phyloP scores from a whole-genome alignment of 2,888 invertebrate genomes.

The Agrochola lota region DNA sequence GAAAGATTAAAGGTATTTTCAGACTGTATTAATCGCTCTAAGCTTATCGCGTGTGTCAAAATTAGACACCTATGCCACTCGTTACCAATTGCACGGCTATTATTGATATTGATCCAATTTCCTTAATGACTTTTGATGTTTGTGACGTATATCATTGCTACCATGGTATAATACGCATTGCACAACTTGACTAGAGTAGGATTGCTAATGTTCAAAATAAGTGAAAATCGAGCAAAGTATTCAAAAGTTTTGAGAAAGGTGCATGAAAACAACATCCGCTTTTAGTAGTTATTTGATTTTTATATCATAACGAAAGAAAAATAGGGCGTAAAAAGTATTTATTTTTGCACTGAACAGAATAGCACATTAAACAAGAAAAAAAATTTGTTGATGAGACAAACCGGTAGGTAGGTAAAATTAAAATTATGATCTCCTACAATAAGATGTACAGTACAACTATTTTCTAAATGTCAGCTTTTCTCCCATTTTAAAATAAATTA shows the following conservation, averaged over 20 bases:
- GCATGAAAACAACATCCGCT: too few relatives aligned
- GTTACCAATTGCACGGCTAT: conserved; percentile 39
- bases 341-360: not conserved
- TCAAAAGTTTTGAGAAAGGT: too few relatives aligned
- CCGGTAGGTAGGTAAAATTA: not conserved
- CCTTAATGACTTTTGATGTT: conserved; percentile 60
- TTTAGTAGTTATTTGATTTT: too few relatives aligned
- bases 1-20: not conserved
- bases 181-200: conserved; percentile 17
- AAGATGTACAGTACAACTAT: too few relatives aligned
- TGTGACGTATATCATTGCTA: conserved; percentile 37
- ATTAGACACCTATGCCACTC: conserved; percentile 37
- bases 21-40: not conserved
- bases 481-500: too few relatives aligned
- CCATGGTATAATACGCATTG: conserved; percentile 40
- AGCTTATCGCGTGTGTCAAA: conserved; percentile 24
- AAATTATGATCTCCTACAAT: too few relatives aligned
- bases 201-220: not conserved
- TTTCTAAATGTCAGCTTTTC: too few relatives aligned
- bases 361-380: not conserved
- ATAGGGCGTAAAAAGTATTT: too few relatives aligned
- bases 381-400: not conserved
- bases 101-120: conserved; percentile 63
- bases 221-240: too few relatives aligned
- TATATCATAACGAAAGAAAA: too few relatives aligned